Evolutionary conservation across 2,113 vertebrate genomes (phyloP), one percentile per base, ranked within the genome.

Genomic region (Meriones unguiculatus): DNA sequence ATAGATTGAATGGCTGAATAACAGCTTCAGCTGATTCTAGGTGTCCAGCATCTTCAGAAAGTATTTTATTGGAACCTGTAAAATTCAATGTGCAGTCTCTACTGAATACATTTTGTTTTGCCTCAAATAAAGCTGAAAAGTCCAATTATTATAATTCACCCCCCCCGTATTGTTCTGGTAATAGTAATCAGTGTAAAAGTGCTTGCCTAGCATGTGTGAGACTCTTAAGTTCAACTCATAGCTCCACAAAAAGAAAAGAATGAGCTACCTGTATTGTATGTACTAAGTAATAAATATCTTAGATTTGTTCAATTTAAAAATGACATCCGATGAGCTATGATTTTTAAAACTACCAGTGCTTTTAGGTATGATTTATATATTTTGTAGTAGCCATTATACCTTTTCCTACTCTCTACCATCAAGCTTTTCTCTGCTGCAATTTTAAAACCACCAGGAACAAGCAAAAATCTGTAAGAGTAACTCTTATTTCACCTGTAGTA

Each of bases 261-360:
- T 1, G 22, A 38, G 17, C 20, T n/a, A 32, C 14, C 10, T 54
- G 18, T 32, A 62, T 50, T 41, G 8, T 85, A 87, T 41, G 94
- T 78, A 80, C 7, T 67, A 52, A 94, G 64, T 50, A n/a, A 76
- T 78, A 80, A 14, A 87, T 14, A 9, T 65, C 94, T 84, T 28
- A 93, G 28, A 92, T 22, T 41, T 89, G 17, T 14, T 93, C n/a
- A 84, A 65, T n/a, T 93, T 94, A 88, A 96, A 92, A 97, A 96
- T 89, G 38, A 91, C 20, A 95, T 69, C 65, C 75, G 13, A 75
- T 78, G 9, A 7, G 77, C 91, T 91, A 65, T 77, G 28, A 91
- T 82, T 96, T 97, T 93, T 97, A 87, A 97, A 96, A 25, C 30
- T 57, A 67, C 28, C 81, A 62, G 5, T 81, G 35, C 5, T 17